Conservation (phyloP, 2,888 invertebrate genomes). For the Polylopha cassiicola region DNA sequence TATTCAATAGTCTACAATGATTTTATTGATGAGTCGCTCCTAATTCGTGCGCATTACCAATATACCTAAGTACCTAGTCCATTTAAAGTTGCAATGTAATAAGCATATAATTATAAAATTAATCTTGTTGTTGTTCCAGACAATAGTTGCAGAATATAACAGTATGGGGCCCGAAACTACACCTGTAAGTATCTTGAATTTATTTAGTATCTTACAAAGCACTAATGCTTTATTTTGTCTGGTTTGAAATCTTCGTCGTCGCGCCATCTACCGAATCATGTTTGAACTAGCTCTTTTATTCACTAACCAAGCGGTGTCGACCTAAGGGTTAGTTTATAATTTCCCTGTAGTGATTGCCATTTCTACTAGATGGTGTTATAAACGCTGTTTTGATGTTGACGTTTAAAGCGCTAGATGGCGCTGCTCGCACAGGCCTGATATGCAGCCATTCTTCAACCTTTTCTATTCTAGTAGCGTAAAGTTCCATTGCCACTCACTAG, state of each 20-base stretch:
- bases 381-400: constrained; percentile 10
- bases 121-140: constrained; percentile 49
- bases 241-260: constrained; percentile 29
- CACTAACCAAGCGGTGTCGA: constrained; percentile 30
- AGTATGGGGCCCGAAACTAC: constrained; percentile 56
- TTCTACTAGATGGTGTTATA: constrained; percentile 16
- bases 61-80: too few species aligned
- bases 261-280: constrained; percentile 50
- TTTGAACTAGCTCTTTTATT: constrained; percentile 25
- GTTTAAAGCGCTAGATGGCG: constrained; percentile 14
- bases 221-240: not conserved
- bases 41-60: too few species aligned
- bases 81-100: too few species aligned
- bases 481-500: constrained; percentile 35
- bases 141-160: constrained; percentile 46
- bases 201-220: not conserved
- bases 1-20: too few species aligned
- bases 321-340: constrained; percentile 4
- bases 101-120: not conserved
- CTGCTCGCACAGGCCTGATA: not conserved
- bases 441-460: too few species aligned
- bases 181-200: constrained; percentile 60
- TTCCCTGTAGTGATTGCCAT: constrained; percentile 13
- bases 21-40: too few species aligned
- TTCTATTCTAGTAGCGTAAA: constrained; percentile 6